Conservation (phyloP, 2,797 vertebrate species). For the Martes flavigula region DNA sequence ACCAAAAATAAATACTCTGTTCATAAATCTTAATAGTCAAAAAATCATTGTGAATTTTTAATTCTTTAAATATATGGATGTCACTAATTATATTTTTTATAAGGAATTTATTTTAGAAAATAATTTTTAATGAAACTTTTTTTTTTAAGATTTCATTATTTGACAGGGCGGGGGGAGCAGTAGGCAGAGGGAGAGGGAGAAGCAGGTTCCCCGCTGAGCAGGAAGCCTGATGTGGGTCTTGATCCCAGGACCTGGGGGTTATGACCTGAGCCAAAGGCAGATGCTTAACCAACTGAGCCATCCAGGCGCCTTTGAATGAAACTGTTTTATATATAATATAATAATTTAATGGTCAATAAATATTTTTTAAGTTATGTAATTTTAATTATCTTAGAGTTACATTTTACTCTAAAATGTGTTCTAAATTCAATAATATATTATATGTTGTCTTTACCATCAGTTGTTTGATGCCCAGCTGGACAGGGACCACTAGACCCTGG, state of each 20-base stretch:
- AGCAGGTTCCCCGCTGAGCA: not conserved
- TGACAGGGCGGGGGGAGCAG: not conserved
- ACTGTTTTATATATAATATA: not conserved
- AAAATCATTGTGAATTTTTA: not conserved
- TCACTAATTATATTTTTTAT: not conserved
- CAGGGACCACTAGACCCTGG: not conserved
- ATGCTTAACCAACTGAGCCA: not conserved
- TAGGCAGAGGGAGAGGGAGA: not conserved
- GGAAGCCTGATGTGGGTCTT: not conserved
- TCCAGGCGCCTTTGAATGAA: not conserved
- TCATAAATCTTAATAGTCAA: not conserved
- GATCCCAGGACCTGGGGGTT: not conserved
- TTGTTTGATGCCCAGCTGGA: not conserved
- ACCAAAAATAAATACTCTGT: not conserved
- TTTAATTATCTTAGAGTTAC: not conserved
- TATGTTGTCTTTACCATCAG: not conserved
- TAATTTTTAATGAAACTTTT: not conserved
- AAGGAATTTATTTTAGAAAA: not conserved
- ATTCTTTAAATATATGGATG: not conserved
- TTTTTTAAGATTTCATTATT: not conserved
- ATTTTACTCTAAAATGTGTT: not conserved
- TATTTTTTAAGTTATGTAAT: not conserved
- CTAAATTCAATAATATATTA: not conserved
- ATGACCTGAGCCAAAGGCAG: not conserved
- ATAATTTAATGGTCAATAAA: not conserved